phyloP scores from a whole-genome alignment of 2,797 vertebrate species.

The Presbytis comata region DNA sequence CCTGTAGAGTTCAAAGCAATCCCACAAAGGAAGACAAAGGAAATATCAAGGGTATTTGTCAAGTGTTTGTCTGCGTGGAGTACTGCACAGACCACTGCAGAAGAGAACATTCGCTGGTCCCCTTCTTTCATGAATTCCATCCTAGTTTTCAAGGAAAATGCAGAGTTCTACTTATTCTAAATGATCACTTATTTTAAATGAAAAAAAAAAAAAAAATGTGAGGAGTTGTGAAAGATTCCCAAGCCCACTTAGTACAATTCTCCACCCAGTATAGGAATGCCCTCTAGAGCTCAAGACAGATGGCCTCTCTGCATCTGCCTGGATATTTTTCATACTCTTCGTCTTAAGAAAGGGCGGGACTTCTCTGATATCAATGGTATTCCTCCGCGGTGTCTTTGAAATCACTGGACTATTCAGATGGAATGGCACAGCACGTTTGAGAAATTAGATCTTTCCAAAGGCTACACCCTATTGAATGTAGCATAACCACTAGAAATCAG shows the following conservation, averaged over 20 bases:
- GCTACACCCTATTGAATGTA: neutral
- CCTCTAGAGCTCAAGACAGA: conserved; percentile 46
- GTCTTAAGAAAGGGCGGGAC: conserved; percentile 24
- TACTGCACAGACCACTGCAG: neutral
- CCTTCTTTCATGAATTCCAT: neutral
- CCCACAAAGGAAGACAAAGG: neutral
- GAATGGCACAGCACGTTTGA: neutral
- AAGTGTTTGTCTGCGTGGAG: neutral
- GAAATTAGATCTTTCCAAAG: conserved; percentile 15
- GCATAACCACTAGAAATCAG: neutral
- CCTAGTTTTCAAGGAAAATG: neutral
- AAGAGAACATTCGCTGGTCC: neutral
- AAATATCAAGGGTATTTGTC: neutral
- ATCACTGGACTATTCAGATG: neutral
- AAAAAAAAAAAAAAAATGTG: neutral
- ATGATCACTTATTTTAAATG: neutral
- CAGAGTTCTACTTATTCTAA: neutral
- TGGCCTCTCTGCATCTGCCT: conserved; percentile 59
- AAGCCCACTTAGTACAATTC: neutral
- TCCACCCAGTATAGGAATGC: conserved; percentile 64
- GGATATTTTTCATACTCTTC: conserved; percentile 44
- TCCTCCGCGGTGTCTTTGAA: neutral
- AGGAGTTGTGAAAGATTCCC: neutral
- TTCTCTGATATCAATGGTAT: neutral
- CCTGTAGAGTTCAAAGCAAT: conserved; percentile 9